Evolutionary conservation across 2,113 vertebrate species (phyloP), one percentile per base, ranked within the genome.

Genomic region (Pachyramphus minor): DNA sequence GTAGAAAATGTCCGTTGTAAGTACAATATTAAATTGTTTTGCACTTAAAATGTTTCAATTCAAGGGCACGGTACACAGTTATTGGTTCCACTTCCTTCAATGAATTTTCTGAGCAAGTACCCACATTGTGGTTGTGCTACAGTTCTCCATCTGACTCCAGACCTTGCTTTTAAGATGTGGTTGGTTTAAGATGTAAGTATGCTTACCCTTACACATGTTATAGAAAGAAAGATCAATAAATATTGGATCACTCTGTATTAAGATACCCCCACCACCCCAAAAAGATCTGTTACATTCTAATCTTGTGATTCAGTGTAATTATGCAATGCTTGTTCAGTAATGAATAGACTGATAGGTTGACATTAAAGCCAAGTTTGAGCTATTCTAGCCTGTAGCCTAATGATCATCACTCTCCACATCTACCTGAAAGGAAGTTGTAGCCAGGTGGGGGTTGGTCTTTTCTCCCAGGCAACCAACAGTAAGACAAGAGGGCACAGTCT

Each of bases 251-350:
- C 67, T 89, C 55, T 72, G 58, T 87, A 93, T 92, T 95, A 95
- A 96, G 89, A 98, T 90, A 75, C 16, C 47, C n/a, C 25, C 7
- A 58, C 56, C 56, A 53, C 39, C 55, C 50, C 28, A 23, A 90
- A 96, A 76, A 49, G 87, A 78, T 55, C 56, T 69, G 71, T 78
- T 94, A 79, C 92, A 92, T 92, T 89, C 73, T 97, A 95, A 95
- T 96, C 93, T 74, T 80, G 72, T 95, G 93, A 97, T 94, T 96
- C 78, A 42, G 74, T 91, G 18, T 92, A 97, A 97, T 97, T 97
- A 85, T 84, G 92, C 93, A 96, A 97, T 95, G 88, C 39, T 96
- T 31, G 79, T 71, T 95, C 69, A 71, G 55, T 73, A 60, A 81
- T 93, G 89, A 96, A 92, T 93, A 90, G 78, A 41, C 87, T 81